A percentile compares a stretch with the other conserved stretches of the same genome.
These are phyloP conservation scores for Drosophila ficusphila DNA, from an alignment of 1,140 invertebrate species.

Conservation along the genomic window DNA sequence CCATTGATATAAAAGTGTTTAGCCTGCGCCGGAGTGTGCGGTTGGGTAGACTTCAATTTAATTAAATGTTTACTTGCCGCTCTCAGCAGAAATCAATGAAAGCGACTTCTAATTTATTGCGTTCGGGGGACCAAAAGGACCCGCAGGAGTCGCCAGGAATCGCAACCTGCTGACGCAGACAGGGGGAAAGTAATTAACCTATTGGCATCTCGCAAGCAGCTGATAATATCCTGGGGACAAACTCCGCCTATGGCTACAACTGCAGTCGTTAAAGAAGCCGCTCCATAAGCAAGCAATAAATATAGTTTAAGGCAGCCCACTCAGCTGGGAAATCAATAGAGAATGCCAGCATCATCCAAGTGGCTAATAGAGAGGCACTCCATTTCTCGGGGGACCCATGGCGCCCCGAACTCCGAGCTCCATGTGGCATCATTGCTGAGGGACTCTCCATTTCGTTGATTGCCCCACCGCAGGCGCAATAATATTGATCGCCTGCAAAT, in stretches of 20 bases:
- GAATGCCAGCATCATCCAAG: constrained; percentile 8
- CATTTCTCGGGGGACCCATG: constrained; percentile 24
- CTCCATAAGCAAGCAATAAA: constrained; percentile 17
- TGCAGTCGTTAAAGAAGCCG: neutral
- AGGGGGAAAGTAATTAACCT: constrained; percentile 55
- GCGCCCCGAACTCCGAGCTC: neutral
- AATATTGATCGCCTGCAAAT: constrained; percentile 55
- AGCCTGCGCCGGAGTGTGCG: constrained; percentile 16
- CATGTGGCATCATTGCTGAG: constrained; percentile 12
- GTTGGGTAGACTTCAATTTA: constrained; percentile 29
- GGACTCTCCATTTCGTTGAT: constrained; percentile 54
- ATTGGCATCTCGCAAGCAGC: constrained; percentile 41
- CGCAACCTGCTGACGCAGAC: constrained; percentile 44
- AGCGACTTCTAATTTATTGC: constrained; percentile 56
- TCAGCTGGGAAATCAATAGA: constrained; percentile 47
- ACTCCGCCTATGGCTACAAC: constrained; percentile 8
- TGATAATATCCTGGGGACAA: constrained; percentile 20
- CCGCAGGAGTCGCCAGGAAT: constrained; percentile 21
- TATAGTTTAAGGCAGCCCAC: constrained; percentile 22
- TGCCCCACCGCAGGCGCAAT: constrained; percentile 48
- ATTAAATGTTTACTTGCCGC: constrained; percentile 59
- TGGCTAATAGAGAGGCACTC: constrained; percentile 12
- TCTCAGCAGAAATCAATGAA: constrained; percentile 61
- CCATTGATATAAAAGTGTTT: constrained; percentile 56
- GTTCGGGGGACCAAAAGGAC: constrained; percentile 6